Evolutionary conservation across 2,797 vertebrate species (phyloP).

Genomic region (Etheostoma nigrum): DNA sequence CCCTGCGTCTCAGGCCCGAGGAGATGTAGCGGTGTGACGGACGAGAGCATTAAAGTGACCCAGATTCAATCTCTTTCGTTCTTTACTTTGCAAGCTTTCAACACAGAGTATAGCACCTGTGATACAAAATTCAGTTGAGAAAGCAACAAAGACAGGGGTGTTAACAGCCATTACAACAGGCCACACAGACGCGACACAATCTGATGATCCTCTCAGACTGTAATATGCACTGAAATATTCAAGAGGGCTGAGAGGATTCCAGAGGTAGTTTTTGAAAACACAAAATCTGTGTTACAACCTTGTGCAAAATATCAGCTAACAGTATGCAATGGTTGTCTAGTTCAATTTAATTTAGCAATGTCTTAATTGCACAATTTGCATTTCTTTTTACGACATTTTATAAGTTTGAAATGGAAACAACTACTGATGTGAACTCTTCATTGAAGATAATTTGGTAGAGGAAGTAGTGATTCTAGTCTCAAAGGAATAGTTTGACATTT

Average conservation of each 20-base stretch:
- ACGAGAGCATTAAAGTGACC: slow-evolving; percentile 83
- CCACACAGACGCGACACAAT: slow-evolving; percentile 48
- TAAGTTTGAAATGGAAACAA: no score
- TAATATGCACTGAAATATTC: slow-evolving; percentile 65
- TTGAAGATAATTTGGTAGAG: background rate
- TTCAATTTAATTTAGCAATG: background rate
- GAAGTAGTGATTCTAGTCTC: background rate
- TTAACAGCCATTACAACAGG: slow-evolving; percentile 70
- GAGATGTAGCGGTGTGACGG: slow-evolving; percentile 79
- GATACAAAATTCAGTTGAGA: slow-evolving; percentile 78
- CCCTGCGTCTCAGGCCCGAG: slow-evolving; percentile 74
- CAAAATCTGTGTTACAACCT: slow-evolving; percentile 7
- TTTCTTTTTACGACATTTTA: no score
- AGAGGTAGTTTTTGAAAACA: slow-evolving; percentile 18
- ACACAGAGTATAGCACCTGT: slow-evolving; percentile 77
- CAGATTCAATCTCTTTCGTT: slow-evolving; percentile 82
- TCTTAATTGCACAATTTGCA: background rate
- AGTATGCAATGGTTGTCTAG: background rate
- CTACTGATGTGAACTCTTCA: background rate
- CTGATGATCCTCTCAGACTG: slow-evolving; percentile 55
- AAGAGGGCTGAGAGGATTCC: slow-evolving; percentile 31
- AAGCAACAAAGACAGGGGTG: slow-evolving; percentile 62
- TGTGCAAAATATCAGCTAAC: background rate
- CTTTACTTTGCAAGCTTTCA: slow-evolving; percentile 78
- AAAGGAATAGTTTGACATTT: background rate